Base-by-base conservation (phyloP, 64 coral and sea anemone genomes). In the Stichodactyla mertensii region DNA sequence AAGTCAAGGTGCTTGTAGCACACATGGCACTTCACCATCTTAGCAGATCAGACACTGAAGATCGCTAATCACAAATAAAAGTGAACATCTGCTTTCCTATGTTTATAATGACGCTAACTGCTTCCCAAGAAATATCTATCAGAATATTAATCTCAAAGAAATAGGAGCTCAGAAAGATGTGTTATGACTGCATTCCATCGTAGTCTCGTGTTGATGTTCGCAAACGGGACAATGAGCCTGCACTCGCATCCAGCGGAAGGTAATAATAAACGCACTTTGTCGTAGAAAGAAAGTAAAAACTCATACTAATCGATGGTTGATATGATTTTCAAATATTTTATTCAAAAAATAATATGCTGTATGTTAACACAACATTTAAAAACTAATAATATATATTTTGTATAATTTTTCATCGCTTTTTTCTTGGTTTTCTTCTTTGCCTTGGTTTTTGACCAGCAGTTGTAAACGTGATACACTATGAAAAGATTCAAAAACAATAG, bases 401-500 rank as follows among this genome's bases (percentile, higher is more conserved):
- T 1, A 14, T n/a, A 20, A 66, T 1, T 64, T 64, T 16, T 64
- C 18, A 66, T 55, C 19, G 54, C 51, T 81, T 90, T 90, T 61
- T 90, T 86, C 61, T 74, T 62, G 10, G 51, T 45, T 86, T 83
- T 59, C 45, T 56, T 82, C 16, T 45, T 51, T 58, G 84, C 45
- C 89, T 70, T 52, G 77, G n/a, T 87, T 77, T 82, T 59, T 86
- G 86, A 11, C 85, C 90, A 83, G 90, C 85, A 7, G 90, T 91
- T 20, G 90, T 91, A 22, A 91, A 91, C 24, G 90, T 87, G 24
- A 91, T 71, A 52, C 90, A 87, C 90, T 91, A 78, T 77, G 67
- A 11, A 74, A 87, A 83, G 31, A 52, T 20, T 16, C 78, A 52
- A 52, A 81, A 52, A 79, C 26, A 52, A 20, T 22, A n/a, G 19